Percentiles rank a stretch among this genome's conserved stretches.
Conservation (phyloP, 2,888 invertebrate species). For the Oxyscelio sp. region DNA sequence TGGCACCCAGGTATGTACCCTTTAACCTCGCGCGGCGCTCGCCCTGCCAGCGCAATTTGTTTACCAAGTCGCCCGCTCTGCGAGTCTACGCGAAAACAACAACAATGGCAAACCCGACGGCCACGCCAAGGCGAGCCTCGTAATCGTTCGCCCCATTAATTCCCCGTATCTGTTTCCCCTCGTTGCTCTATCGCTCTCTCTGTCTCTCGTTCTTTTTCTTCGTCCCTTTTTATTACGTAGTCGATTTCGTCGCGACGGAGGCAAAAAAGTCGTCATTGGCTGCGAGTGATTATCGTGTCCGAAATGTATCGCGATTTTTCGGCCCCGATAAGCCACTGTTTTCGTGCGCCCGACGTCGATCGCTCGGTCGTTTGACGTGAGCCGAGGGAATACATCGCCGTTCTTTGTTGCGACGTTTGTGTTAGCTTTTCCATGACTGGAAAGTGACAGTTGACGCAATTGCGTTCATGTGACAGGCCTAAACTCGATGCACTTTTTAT, state of each 20-base stretch:
- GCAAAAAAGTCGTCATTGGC: constrained; percentile 7
- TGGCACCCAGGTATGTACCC: constrained; percentile 14
- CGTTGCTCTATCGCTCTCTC: neutral
- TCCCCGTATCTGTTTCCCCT: neutral
- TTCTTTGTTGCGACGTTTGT: constrained; percentile 13
- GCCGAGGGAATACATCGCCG: neutral
- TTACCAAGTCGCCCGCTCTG: neutral
- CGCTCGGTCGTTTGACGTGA: neutral
- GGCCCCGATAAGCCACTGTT: neutral
- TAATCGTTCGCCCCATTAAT: neutral
- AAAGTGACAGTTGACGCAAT: neutral
- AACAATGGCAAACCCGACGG: neutral
- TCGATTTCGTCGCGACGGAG: neutral
- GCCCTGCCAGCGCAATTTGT: constrained; percentile 2
- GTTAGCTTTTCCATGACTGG: neutral
- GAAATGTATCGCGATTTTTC: neutral
- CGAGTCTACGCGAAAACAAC: too few species aligned
- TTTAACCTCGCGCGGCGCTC: constrained; percentile 39
- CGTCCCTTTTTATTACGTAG: neutral
- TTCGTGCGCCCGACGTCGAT: neutral
- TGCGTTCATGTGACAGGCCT: neutral
- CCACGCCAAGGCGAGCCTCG: neutral
- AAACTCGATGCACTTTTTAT: neutral
- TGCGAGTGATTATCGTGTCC: neutral
- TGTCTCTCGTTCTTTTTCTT: neutral